Evolutionary conservation across 1,140 invertebrate species (phyloP).

Genomic region (fruit fly (Drosophila melanogaster)): Release_6_plus_ISO1_MT NT_033777.3:29216501-29217000

Average conservation of each 20-base stretch:
- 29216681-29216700: constrained; percentile 49
- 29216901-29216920: constrained; percentile 56
- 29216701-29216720: background rate
- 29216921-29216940: constrained; percentile 77
- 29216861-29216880: background rate
- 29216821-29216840: constrained; percentile 78
- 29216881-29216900: background rate
- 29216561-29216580: constrained; percentile 33
- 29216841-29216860: constrained; percentile 36
- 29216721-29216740: no score
- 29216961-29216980: constrained; percentile 68
- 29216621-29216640: constrained; percentile 76
- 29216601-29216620: constrained; percentile 77
- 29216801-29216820: constrained; percentile 82
- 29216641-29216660: constrained; percentile 32
- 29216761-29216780: constrained; percentile 65
- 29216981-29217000: constrained; percentile 35
- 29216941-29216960: constrained; percentile 73
- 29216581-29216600: constrained; percentile 66
- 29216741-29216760: constrained; percentile 66
- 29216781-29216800: constrained; percentile 52
- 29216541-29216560: constrained; percentile 28
- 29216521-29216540: constrained; percentile 10
- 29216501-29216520: constrained; percentile 68
- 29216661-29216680: constrained; percentile 19